Conservation (phyloP, 2,113 vertebrate species). For the Galbula dea region DNA sequence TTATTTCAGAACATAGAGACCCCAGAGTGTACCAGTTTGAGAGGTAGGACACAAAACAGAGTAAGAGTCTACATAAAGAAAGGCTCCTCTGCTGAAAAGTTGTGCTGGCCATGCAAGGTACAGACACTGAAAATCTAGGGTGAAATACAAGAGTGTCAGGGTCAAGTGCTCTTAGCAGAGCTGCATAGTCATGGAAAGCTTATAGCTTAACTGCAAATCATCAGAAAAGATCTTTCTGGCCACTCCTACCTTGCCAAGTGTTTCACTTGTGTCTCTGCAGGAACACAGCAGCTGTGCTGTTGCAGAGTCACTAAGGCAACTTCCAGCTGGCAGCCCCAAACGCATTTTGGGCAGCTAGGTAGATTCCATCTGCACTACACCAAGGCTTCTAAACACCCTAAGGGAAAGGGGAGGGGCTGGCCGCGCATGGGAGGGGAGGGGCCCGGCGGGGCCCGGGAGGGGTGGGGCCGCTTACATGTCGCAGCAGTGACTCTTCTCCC, state of each 20-base stretch:
- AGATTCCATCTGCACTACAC: neutral
- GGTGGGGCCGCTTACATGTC: slow-evolving; percentile 70
- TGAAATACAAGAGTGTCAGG: neutral
- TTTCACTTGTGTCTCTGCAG: neutral
- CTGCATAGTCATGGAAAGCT: neutral
- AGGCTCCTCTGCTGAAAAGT: neutral
- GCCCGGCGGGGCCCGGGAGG: too few species aligned
- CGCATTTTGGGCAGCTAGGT: fast-evolving
- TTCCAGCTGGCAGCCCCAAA: neutral
- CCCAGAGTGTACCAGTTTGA: neutral
- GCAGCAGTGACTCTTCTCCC: slow-evolving; percentile 80
- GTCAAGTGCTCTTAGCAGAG: neutral
- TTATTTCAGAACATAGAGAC: neutral
- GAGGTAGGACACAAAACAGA: neutral
- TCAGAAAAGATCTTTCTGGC: neutral
- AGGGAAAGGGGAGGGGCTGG: too few species aligned
- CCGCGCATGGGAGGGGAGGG: too few species aligned
- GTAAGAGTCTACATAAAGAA: neutral
- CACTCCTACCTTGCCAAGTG: too few species aligned
- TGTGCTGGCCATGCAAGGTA: neutral
- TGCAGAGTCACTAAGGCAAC: neutral
- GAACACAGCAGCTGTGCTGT: neutral
- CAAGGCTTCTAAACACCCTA: neutral
- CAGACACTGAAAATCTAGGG: neutral
- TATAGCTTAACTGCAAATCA: neutral